Evolutionary conservation across 37 sponge, comb jelly and placozoan species (phyloP).

Genomic region (Cliona cf. orientalis): DNA sequence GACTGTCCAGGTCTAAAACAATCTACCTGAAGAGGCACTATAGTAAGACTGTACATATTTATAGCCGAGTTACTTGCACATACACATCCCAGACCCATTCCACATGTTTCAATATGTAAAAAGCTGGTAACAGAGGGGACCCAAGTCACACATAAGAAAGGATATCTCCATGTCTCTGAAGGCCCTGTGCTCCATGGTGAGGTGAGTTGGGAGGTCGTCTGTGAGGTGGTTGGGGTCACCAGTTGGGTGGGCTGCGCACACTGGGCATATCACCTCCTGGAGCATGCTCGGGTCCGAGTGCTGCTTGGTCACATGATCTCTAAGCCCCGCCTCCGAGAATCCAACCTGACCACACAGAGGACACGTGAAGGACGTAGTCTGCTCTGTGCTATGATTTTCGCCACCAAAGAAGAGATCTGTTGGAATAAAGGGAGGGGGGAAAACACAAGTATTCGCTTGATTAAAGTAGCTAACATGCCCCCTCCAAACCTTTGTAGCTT

Average conservation of each 20-base stretch:
- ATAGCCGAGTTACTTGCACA: no score
- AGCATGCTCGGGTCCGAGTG: constrained; percentile 46
- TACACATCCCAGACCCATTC: no score
- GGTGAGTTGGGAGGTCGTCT: constrained; percentile 82
- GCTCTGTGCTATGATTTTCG: constrained; percentile 67
- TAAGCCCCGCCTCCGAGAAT: constrained; percentile 78
- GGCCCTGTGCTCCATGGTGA: constrained; percentile 82
- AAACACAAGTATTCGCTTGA: no score
- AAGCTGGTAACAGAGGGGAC: no score
- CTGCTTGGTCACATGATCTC: constrained; percentile 83
- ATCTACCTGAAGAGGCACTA: no score
- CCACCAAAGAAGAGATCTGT: constrained; percentile 89
- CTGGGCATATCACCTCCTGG: constrained; percentile 84
- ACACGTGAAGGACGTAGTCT: constrained; percentile 87
- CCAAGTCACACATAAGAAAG: not conserved
- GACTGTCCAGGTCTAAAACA: no score
- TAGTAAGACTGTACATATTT: no score
- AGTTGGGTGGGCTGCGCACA: constrained; percentile 85
- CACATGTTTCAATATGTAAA: no score
- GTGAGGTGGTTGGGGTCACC: constrained; percentile 85
- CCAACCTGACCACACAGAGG: constrained; percentile 86
- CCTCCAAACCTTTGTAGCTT: no score
- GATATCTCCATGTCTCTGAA: constrained; percentile 69
- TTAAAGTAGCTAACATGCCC: no score
- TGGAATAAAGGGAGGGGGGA: not conserved